Conservation (phyloP, 2,797 vertebrate species). For the Harpagifer antarcticus region DNA sequence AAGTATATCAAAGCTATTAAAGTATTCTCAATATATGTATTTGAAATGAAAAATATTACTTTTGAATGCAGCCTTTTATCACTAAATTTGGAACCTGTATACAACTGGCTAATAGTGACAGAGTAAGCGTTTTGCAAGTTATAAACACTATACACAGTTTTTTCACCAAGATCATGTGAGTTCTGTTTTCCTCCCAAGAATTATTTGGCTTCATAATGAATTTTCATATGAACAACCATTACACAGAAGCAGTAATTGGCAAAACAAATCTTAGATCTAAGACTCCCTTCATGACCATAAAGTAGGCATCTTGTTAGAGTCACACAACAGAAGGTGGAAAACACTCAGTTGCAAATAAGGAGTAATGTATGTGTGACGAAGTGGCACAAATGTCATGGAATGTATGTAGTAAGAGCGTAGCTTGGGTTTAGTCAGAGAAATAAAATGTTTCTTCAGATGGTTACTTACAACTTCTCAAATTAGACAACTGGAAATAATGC, state of each 20-base stretch:
- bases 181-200: neutral
- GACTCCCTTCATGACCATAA: neutral
- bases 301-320: neutral
- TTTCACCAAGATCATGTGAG: neutral
- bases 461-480: neutral
- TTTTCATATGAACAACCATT: too few relatives aligned
- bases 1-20: neutral
- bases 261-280: too few relatives aligned
- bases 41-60: neutral
- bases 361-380: neutral
- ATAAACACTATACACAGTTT: neutral
- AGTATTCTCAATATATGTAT: neutral
- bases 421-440: neutral
- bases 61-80: neutral
- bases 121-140: slow-evolving; percentile 6
- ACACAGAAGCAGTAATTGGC: too few relatives aligned
- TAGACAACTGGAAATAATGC: neutral
- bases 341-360: neutral
- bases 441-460: neutral
- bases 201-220: neutral
- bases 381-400: neutral
- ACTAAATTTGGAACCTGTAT: neutral
- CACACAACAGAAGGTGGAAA: slow-evolving; percentile 6
- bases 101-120: neutral
- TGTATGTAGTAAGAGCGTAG: neutral